phyloP scores from a whole-genome alignment of 2,113 vertebrate genomes.

The Dasyurus viverrinus region DNA sequence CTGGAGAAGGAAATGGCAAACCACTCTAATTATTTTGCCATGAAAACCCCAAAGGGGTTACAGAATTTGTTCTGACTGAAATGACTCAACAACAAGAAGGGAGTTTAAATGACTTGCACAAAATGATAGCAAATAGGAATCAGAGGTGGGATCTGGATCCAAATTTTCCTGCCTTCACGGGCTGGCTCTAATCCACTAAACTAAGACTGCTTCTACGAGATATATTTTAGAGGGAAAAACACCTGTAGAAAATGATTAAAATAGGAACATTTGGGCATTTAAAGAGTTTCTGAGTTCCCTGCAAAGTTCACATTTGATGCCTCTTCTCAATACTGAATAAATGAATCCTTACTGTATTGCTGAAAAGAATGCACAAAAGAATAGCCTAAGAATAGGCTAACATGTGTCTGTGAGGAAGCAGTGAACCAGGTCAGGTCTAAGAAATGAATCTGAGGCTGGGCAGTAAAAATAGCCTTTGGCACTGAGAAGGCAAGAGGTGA shows the following conservation, averaged over 20 bases:
- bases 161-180: not conserved
- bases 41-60: too few species aligned
- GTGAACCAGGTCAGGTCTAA: not conserved
- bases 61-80: too few species aligned
- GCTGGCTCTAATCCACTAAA: not conserved
- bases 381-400: not conserved
- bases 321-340: not conserved
- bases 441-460: constrained; percentile 11
- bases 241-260: constrained; percentile 2
- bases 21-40: too few species aligned
- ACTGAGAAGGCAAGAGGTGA: not conserved
- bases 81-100: too few species aligned
- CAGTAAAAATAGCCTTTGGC: not conserved
- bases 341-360: not conserved
- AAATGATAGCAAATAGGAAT: not conserved
- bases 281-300: not conserved
- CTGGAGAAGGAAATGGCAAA: too few species aligned
- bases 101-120: not conserved
- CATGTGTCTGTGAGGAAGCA: constrained; percentile 27
- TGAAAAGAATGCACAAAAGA: not conserved
- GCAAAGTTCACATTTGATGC: not conserved
- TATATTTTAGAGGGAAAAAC: not conserved
- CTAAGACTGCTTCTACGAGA: not conserved
- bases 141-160: not conserved
- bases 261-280: not conserved